Evolutionary conservation across 2,113 vertebrate genomes (phyloP), one percentile per base, ranked within the genome.

Genomic region (Amia ocellicauda): DNA sequence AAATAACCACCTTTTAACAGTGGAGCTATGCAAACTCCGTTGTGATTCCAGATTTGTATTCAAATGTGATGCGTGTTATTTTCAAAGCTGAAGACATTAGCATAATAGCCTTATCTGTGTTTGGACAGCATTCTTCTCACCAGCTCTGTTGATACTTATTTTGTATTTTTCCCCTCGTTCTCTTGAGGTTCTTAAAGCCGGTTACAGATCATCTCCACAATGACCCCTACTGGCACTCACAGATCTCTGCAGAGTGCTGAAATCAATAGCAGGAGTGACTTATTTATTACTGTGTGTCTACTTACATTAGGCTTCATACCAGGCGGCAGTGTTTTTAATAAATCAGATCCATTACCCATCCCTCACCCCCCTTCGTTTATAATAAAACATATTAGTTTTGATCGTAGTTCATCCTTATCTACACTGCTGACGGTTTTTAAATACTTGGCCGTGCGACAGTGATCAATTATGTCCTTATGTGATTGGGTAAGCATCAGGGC

Each of bases 41-140:
- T 47, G 43, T 47, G 43, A 47, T 47, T 47, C 43, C 17, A 14
- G 43, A 47, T 47, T 47, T 47, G 43, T 16, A 47, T 47, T 47
- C 43, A 47, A 47, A 47, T 47, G 43, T 47, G 43, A 47, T 47
- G 43, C 43, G 16, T 47, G 43, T n/a, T 47, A n/a, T 47, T 47
- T 14, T 47, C 43, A 47, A 47, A 47, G 43, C 17, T 47, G 43
- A 47, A 14, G 17, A 47, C 17, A n/a, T 47, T 47, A 47, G 43
- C 43, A 47, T 47, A 47, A 47, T 47, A n/a, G 13, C 43, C 43
- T 47, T 47, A 47, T 47, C 43, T 47, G 43, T 47, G 17, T 47
- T 47, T 47, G 43, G 13, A 47, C 43, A 47, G 43, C 17, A 47
- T 47, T 47, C 13, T n/a, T n/a, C 43, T 17, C 43, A 47, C 8